These are phyloP conservation scores for Xanthia icteritia DNA, from an alignment of 2,888 invertebrate genomes.

Conservation along the genomic window DNA sequence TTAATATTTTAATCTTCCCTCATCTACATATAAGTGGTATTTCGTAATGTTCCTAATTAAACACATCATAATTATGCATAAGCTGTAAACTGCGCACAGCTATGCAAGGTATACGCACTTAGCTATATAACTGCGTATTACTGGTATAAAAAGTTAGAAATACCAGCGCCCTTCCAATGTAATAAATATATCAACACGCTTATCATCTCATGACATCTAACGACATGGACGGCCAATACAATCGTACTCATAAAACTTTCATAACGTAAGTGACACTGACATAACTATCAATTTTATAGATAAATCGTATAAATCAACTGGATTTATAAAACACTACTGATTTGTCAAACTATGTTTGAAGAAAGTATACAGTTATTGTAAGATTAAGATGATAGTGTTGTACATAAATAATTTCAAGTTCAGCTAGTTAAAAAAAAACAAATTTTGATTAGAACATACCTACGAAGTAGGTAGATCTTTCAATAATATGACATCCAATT, in stretches of 20 bases:
- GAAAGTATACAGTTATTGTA: neutral
- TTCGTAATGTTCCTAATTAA: conserved; percentile 67
- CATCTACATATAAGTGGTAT: conserved; percentile 64
- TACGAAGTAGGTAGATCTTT: neutral
- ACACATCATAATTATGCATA: conserved; percentile 65
- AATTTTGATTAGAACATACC: neutral
- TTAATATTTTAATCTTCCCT: conserved; percentile 65
- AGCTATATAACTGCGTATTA: conserved; percentile 14
- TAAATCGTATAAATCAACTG: conserved; percentile 35
- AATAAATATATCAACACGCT: conserved; percentile 61
- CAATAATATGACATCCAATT: no score
- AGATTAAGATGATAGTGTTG: neutral
- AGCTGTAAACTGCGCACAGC: conserved; percentile 46
- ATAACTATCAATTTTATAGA: conserved; percentile 56
- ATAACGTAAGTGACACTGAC: conserved; percentile 62
- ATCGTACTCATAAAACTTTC: conserved; percentile 60
- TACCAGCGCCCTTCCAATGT: conserved; percentile 44
- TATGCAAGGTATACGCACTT: conserved; percentile 26
- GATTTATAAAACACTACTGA: conserved; percentile 15
- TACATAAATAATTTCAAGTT: neutral
- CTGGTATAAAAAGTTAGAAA: conserved; percentile 37
- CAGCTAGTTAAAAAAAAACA: neutral
- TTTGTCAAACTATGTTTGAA: conserved; percentile 27
- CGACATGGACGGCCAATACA: conserved; percentile 50
- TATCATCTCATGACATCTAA: conserved; percentile 59